phyloP scores from a whole-genome alignment of 2,113 vertebrate species.

The Gila orcuttii region DNA sequence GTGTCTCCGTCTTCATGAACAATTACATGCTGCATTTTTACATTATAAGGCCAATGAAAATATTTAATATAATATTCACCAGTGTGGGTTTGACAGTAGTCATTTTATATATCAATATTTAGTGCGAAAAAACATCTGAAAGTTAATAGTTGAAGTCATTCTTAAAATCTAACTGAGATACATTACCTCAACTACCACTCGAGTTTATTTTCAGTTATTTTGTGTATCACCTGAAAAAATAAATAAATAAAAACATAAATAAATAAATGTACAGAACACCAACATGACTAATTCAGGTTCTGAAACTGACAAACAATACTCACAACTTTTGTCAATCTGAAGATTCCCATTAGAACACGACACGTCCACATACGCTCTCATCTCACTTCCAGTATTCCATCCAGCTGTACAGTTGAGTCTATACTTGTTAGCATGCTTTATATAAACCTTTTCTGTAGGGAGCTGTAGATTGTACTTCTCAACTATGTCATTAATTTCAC shows the following conservation, averaged over 20 bases:
- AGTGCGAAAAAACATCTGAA: not conserved
- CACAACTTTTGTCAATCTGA: constrained; percentile 27
- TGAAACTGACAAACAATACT: not conserved
- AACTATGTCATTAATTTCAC: constrained; percentile 6
- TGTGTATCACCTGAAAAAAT: not conserved
- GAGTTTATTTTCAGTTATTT: not conserved
- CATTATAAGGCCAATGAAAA: not conserved
- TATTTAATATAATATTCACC: not conserved
- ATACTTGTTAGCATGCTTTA: not conserved
- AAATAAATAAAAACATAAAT: not conserved
- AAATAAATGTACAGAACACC: not conserved
- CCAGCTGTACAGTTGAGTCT: not conserved
- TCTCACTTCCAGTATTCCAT: not conserved
- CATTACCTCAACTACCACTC: constrained; percentile 5
- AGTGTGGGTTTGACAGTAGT: not conserved
- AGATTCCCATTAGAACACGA: constrained; percentile 3
- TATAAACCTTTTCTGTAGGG: constrained; percentile 2
- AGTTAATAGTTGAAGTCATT: not conserved
- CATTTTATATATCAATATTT: not conserved
- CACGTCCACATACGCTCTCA: not conserved
- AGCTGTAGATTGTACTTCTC: constrained; percentile 13
- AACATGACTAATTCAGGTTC: not conserved
- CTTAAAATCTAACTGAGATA: not conserved
- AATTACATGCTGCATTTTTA: no score
- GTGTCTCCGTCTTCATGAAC: no score